phyloP scores from a whole-genome alignment of 1,140 invertebrate genomes.

The Drosophila ficusphila region DNA sequence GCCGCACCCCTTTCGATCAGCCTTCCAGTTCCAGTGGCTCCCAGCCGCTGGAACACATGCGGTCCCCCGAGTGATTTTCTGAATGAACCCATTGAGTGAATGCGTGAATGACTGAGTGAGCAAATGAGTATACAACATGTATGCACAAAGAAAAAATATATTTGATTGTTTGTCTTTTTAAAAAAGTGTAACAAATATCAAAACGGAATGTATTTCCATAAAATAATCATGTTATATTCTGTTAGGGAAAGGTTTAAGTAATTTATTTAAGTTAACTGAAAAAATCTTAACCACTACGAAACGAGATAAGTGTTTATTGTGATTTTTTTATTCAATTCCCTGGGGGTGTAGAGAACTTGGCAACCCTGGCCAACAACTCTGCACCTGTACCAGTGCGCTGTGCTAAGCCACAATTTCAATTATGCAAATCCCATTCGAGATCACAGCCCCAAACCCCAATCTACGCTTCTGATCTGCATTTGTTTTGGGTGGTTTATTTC shows the following conservation, averaged over 20 bases:
- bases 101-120: constrained; percentile 5
- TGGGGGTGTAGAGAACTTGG: background rate
- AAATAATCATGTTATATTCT: no score
- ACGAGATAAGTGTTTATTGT: background rate
- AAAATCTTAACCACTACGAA: no score
- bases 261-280: no score
- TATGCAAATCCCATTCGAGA: constrained; percentile 75
- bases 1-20: constrained; percentile 60
- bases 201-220: background rate
- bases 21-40: constrained; percentile 41
- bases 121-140: constrained; percentile 8
- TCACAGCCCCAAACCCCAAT: constrained; percentile 56
- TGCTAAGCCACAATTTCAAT: constrained; percentile 44
- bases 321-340: background rate
- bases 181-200: background rate
- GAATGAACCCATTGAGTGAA: constrained; percentile 45
- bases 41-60: constrained; percentile 50
- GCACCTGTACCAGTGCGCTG: constrained; percentile 56
- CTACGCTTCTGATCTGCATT: constrained; percentile 57
- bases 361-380: constrained; percentile 50
- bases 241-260: no score
- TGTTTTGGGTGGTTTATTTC: constrained; percentile 30
- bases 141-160: background rate
- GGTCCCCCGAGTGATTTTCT: constrained; percentile 35
- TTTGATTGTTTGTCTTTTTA: background rate